phyloP scores from a whole-genome alignment of 2,113 vertebrate genomes.

The Sitta europaea region DNA sequence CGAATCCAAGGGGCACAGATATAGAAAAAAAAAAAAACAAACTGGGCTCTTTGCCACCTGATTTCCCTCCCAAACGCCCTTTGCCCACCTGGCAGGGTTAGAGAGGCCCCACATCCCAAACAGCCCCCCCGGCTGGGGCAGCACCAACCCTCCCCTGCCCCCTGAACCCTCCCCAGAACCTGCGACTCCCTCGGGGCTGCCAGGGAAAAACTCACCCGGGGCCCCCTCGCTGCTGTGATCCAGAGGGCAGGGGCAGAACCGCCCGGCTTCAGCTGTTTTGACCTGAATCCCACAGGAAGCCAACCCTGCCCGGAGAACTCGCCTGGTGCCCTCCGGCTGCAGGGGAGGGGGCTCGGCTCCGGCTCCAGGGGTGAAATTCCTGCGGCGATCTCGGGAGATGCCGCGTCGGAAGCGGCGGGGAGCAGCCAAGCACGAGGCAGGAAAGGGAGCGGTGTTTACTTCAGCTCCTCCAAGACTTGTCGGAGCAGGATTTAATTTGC shows the following conservation, averaged over 20 bases:
- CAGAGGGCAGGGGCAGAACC: neutral
- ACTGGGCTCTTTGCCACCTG: neutral
- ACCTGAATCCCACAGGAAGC: neutral
- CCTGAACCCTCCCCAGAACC: neutral
- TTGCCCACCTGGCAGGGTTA: neutral
- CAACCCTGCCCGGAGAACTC: accelerated
- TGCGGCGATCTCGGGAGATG: neutral
- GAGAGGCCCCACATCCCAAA: neutral
- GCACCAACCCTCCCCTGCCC: neutral
- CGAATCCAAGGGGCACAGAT: neutral
- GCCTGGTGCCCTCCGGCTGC: neutral
- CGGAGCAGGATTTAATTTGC: neutral
- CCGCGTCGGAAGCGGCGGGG: neutral
- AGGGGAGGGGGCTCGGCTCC: neutral
- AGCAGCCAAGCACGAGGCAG: neutral
- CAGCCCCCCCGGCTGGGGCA: neutral
- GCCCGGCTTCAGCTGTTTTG: neutral
- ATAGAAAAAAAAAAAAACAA: neutral
- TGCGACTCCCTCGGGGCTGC: accelerated
- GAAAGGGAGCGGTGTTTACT: neutral
- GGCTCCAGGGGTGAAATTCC: neutral
- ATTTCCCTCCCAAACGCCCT: neutral
- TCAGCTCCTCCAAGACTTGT: neutral
- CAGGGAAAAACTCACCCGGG: neutral
- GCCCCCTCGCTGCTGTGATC: neutral